Percentiles rank a stretch among this genome's conserved stretches.
These are phyloP conservation scores for Porites divaricata DNA, from an alignment of 92 coral and sea anemone genomes.

Conservation along the genomic window DNA sequence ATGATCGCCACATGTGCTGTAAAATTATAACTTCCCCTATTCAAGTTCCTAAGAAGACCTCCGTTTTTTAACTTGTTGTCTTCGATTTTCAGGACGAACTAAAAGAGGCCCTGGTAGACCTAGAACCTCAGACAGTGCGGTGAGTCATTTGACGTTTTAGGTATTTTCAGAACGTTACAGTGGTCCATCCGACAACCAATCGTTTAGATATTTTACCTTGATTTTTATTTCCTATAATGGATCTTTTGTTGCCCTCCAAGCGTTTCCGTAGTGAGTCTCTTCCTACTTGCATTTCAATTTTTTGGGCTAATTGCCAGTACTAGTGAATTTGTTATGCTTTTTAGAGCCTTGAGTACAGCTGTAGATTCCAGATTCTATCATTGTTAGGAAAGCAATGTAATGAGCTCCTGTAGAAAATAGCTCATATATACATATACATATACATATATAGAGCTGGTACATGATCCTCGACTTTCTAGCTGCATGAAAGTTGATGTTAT, in stretches of 20 bases:
- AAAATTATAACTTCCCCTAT: not conserved
- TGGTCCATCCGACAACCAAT: not conserved
- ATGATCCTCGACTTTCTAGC: not conserved
- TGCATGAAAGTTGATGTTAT: not conserved
- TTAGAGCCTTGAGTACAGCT: too few species aligned
- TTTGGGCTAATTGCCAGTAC: not conserved
- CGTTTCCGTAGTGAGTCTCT: constrained; percentile 7
- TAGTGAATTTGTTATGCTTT: not conserved
- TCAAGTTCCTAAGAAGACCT: not conserved
- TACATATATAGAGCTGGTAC: not conserved
- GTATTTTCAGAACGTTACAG: not conserved
- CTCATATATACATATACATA: not conserved
- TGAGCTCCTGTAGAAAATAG: not conserved
- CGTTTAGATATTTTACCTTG: not conserved
- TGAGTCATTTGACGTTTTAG: constrained; percentile 14
- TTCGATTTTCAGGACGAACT: constrained; percentile 64
- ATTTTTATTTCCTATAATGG: not conserved
- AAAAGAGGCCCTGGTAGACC: constrained; percentile 81
- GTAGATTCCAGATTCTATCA: too few species aligned
- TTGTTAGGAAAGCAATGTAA: too few species aligned
- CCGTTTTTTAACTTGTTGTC: constrained; percentile 3
- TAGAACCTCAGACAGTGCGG: constrained; percentile 65
- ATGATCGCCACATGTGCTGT: constrained; percentile 17
- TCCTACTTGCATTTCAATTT: constrained; percentile 2
- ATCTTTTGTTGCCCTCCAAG: constrained; percentile 19